A percentile compares a stretch with the other conserved stretches of the same genome.
Evolutionary conservation across 2,888 invertebrate species (phyloP).

Genomic region (Osmoderma eremita): DNA sequence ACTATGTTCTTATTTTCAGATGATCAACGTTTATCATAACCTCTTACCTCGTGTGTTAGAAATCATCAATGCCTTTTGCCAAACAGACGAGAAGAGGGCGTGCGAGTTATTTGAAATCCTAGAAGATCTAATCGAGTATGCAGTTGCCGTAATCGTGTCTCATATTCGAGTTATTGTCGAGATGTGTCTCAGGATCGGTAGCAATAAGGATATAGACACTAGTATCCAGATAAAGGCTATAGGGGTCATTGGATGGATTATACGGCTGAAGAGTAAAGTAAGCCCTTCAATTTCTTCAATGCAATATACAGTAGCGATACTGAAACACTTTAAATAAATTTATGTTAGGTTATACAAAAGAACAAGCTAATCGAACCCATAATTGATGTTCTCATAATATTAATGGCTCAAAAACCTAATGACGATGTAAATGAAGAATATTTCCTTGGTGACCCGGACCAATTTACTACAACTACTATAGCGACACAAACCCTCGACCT

Average conservation of each 20-base stretch:
- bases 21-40: conserved; percentile 69
- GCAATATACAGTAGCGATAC: no score
- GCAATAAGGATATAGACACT: conserved; percentile 68
- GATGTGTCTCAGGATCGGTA: conserved; percentile 73
- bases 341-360: conserved; percentile 68
- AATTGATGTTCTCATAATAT: conserved; percentile 72
- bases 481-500: conserved; percentile 80
- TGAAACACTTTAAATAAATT: background rate
- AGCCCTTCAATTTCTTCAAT: no score
- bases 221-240: conserved; percentile 75
- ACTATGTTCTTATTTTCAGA: conserved; percentile 56
- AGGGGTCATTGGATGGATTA: conserved; percentile 73
- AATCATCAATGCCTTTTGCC: conserved; percentile 69
- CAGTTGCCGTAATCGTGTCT: conserved; percentile 70
- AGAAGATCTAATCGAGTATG: conserved; percentile 73
- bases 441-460: conserved; percentile 71
- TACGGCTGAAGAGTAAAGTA: conserved; percentile 77
- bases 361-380: conserved; percentile 77
- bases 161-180: conserved; percentile 73
- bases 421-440: conserved; percentile 74
- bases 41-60: conserved; percentile 73
- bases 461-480: conserved; percentile 72
- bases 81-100: conserved; percentile 69
- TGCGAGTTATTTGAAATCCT: conserved; percentile 72
- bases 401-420: conserved; percentile 73